Evolutionary conservation across 2,888 invertebrate species (phyloP).

Genomic region (Epinotia ramella): DNA sequence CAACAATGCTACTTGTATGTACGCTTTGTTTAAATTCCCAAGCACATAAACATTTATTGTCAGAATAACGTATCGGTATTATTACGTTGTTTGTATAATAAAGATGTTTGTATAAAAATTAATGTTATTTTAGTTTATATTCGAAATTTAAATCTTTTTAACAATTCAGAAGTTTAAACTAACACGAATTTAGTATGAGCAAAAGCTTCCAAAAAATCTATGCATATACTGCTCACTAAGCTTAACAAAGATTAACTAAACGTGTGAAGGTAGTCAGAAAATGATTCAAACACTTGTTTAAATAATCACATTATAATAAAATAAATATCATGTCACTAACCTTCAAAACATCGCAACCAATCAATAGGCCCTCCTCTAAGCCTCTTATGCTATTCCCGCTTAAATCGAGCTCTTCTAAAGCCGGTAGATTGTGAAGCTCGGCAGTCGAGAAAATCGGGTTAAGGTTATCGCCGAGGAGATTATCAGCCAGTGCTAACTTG

Average conservation of each 20-base stretch:
- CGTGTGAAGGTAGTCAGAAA: neutral
- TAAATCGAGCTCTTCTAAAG: slow-evolving; percentile 90
- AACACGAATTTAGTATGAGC: neutral
- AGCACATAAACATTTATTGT: neutral
- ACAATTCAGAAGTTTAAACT: no score
- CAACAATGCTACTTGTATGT: neutral
- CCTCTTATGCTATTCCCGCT: slow-evolving; percentile 92
- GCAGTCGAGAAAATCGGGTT: slow-evolving; percentile 96
- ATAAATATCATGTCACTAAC: slow-evolving; percentile 56
- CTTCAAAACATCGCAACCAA: slow-evolving; percentile 91
- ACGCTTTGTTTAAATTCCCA: neutral
- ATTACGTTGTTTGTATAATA: no score
- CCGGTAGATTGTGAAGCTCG: slow-evolving; percentile 91
- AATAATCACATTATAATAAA: neutral
- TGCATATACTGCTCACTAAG: no score
- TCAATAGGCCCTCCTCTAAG: slow-evolving; percentile 94
- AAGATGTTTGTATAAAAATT: no score
- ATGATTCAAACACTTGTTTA: neutral
- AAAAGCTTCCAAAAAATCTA: no score
- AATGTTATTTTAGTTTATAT: no score
- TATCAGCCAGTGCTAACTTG: slow-evolving; percentile 90
- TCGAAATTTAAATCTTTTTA: no score
- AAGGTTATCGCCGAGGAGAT: slow-evolving; percentile 94
- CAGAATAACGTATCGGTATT: no score
- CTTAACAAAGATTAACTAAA: neutral